Evolutionary conservation across 1,140 invertebrate species (phyloP).

Genomic region (Drosophila chauvacae): DNA sequence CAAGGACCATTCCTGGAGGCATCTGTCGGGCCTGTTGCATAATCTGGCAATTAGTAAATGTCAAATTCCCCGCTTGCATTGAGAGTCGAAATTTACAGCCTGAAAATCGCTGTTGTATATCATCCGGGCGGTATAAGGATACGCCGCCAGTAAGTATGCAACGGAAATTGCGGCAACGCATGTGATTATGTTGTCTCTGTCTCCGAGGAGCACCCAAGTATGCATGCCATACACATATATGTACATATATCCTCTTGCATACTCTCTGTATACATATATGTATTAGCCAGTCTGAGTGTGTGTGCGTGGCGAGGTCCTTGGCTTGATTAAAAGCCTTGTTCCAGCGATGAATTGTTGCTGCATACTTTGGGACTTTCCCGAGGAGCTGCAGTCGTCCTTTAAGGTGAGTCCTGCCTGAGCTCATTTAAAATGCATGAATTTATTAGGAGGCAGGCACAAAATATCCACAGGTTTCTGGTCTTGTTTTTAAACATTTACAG

Average conservation of each 20-base stretch:
- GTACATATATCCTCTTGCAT: not conserved
- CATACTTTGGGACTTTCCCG: slow-evolving; percentile 24
- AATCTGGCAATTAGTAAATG: slow-evolving; percentile 59
- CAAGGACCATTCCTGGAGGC: not conserved
- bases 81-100: slow-evolving; percentile 71
- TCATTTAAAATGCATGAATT: slow-evolving; percentile 4
- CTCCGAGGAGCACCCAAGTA: slow-evolving; percentile 16
- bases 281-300: not conserved
- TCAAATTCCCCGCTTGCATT: slow-evolving; percentile 57
- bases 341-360: slow-evolving; percentile 45
- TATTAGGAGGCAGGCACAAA: not conserved
- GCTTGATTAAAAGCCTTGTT: slow-evolving; percentile 49
- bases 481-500: not conserved
- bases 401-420: not conserved
- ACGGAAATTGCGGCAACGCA: slow-evolving; percentile 59
- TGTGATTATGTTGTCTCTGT: slow-evolving; percentile 58
- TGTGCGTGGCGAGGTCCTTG: slow-evolving; percentile 24
- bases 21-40: slow-evolving; percentile 25
- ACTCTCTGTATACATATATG: not conserved
- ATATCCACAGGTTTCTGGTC: not conserved
- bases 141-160: slow-evolving; percentile 56
- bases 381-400: slow-evolving; percentile 6
- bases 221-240: slow-evolving; percentile 18
- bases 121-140: slow-evolving; percentile 36
- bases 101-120: slow-evolving; percentile 45